Evolutionary conservation across 2,888 invertebrate genomes (phyloP).

Genomic region (Pardosa pseudoannulata): DNA sequence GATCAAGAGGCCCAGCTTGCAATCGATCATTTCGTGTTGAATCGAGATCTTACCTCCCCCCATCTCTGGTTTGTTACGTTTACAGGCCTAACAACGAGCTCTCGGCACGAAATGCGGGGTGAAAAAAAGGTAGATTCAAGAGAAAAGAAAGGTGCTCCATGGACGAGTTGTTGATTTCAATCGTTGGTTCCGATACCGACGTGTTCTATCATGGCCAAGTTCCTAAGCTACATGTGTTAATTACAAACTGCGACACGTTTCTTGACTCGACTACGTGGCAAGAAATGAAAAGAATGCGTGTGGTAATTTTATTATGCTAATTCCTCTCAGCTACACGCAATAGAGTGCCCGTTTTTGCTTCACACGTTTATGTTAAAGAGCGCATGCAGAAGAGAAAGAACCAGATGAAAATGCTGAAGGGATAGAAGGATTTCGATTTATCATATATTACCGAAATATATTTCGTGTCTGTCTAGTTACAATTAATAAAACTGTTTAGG

Average conservation of each 20-base stretch:
- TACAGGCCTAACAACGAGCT: slow-evolving; percentile 54
- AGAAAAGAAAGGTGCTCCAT: slow-evolving; percentile 28
- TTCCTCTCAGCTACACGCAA: not conserved
- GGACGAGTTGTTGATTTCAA: slow-evolving; percentile 66
- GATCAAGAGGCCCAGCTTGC: slow-evolving; percentile 57
- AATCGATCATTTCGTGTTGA: slow-evolving; percentile 69
- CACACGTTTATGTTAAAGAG: too few relatives aligned
- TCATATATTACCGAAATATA: too few relatives aligned
- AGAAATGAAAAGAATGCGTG: not conserved
- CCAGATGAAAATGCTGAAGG: too few relatives aligned
- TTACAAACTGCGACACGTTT: slow-evolving; percentile 2
- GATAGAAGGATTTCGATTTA: too few relatives aligned
- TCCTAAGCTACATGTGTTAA: slow-evolving; percentile 10
- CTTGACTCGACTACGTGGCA: not conserved
- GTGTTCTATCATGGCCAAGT: not conserved
- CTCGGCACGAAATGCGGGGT: slow-evolving; percentile 43
- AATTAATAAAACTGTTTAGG: too few relatives aligned
- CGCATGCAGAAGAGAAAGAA: too few relatives aligned
- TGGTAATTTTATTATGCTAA: slow-evolving; percentile 6
- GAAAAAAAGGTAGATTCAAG: slow-evolving; percentile 21
- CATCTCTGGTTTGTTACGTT: slow-evolving; percentile 64
- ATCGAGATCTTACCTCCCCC: slow-evolving; percentile 43
- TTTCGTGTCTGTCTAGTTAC: too few relatives aligned
- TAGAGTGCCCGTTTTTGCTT: not conserved
- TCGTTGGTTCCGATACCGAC: slow-evolving; percentile 13